Conservation (phyloP, 2,797 vertebrate species). For the Malurus leucopterus region DNA sequence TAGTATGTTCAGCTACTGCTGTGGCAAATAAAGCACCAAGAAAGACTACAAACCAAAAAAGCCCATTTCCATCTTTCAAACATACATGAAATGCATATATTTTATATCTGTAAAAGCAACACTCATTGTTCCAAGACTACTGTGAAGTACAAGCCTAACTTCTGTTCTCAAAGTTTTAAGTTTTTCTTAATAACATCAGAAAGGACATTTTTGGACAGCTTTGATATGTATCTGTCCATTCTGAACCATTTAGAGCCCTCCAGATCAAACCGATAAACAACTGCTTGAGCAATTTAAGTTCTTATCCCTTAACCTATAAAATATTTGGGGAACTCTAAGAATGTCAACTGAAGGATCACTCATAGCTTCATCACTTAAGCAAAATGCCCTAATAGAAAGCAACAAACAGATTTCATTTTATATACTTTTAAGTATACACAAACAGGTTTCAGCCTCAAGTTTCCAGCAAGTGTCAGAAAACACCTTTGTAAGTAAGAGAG, state of each 20-base stretch:
- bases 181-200: background rate
- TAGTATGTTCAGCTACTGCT: background rate
- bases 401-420: background rate
- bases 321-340: background rate
- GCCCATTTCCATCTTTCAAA: background rate
- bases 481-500: background rate
- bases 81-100: background rate
- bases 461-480: constrained; percentile 12
- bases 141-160: background rate
- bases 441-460: background rate
- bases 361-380: background rate
- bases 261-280: background rate
- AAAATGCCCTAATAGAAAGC: background rate
- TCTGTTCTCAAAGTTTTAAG: background rate
- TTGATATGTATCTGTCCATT: background rate
- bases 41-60: background rate
- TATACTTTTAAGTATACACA: background rate
- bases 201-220: background rate
- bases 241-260: background rate
- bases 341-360: background rate
- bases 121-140: background rate
- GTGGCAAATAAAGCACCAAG: background rate
- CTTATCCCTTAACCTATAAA: background rate
- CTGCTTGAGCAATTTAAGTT: background rate
- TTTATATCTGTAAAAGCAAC: background rate